Percentiles rank a stretch among this genome's conserved stretches.
Evolutionary conservation across 2,797 vertebrate species (phyloP).

Genomic region (Pagetopsis macropterus): DNA sequence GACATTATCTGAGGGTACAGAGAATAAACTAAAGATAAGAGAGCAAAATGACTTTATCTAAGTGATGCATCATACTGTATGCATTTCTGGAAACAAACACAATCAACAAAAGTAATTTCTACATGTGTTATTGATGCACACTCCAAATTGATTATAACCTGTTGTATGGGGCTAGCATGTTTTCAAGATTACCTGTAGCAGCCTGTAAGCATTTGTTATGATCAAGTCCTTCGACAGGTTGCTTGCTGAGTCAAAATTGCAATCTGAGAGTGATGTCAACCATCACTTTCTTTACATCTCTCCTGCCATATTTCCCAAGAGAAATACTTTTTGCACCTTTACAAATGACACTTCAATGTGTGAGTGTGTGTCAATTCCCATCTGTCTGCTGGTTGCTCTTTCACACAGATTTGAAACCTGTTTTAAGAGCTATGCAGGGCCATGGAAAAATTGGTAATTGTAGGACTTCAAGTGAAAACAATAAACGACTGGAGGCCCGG

Average conservation of each 20-base stretch:
- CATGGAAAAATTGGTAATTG: constrained; percentile 34
- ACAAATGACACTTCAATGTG: constrained; percentile 63
- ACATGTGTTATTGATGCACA: constrained; percentile 2
- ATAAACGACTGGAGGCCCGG: constrained; percentile 37
- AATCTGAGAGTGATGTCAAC: constrained; percentile 49
- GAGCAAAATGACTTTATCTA: constrained; percentile 11
- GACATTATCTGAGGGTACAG: not conserved
- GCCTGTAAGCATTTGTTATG: constrained; percentile 19
- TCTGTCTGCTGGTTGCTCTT: constrained; percentile 25
- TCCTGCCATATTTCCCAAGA: constrained; percentile 66
- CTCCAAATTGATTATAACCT: not conserved
- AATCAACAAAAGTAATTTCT: constrained; percentile 7
- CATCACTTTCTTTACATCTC: constrained; percentile 46
- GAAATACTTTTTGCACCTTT: constrained; percentile 51
- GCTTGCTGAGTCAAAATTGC: constrained; percentile 38
- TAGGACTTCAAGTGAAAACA: constrained; percentile 48
- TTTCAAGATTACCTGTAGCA: constrained; percentile 12
- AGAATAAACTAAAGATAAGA: not conserved
- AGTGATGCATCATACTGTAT: constrained; percentile 9
- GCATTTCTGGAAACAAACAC: not conserved
- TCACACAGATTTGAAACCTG: constrained; percentile 16
- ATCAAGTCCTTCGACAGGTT: constrained; percentile 40
- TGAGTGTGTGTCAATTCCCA: constrained; percentile 26
- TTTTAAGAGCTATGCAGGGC: not conserved
- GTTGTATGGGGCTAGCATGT: not conserved